A percentile compares a stretch with the other conserved stretches of the same genome.
Conservation (phyloP, 2,113 vertebrate species). For the Talpa occidentalis region DNA sequence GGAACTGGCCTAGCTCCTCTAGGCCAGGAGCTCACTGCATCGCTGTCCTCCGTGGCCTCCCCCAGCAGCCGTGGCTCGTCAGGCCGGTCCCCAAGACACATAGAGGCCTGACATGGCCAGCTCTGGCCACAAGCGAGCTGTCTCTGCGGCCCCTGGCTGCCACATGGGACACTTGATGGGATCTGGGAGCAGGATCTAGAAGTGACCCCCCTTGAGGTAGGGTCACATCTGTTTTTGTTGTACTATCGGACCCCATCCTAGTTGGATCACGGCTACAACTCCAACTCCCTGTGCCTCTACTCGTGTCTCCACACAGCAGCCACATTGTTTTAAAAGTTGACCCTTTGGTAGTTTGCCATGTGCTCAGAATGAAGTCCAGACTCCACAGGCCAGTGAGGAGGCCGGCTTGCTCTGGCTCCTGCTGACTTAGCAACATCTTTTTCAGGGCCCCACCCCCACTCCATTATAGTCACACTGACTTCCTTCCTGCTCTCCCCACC, state of each 20-base stretch:
- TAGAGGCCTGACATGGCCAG: no score
- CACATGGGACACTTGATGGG: no score
- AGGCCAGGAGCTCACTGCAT: not conserved
- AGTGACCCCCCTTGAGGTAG: not conserved
- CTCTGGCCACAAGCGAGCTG: not conserved
- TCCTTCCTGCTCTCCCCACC: not conserved
- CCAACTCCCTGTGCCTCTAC: no score
- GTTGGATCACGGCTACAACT: no score
- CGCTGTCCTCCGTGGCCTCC: fast-evolving
- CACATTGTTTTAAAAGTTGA: not conserved
- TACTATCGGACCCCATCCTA: no score
- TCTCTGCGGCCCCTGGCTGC: no score
- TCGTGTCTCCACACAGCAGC: not conserved
- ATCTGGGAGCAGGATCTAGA: not conserved
- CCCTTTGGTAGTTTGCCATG: not conserved
- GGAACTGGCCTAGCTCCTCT: not conserved
- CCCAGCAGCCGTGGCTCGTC: not conserved
- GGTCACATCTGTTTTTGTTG: not conserved
- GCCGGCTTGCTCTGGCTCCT: not conserved
- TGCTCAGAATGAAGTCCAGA: not conserved
- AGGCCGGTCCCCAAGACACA: no score
- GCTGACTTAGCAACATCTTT: not conserved
- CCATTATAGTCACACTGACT: not conserved
- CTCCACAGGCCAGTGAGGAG: not conserved
- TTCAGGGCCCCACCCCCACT: no score